Evolutionary conservation across 2,113 vertebrate genomes (phyloP).

Genomic region (Sturnus vulgaris): DNA sequence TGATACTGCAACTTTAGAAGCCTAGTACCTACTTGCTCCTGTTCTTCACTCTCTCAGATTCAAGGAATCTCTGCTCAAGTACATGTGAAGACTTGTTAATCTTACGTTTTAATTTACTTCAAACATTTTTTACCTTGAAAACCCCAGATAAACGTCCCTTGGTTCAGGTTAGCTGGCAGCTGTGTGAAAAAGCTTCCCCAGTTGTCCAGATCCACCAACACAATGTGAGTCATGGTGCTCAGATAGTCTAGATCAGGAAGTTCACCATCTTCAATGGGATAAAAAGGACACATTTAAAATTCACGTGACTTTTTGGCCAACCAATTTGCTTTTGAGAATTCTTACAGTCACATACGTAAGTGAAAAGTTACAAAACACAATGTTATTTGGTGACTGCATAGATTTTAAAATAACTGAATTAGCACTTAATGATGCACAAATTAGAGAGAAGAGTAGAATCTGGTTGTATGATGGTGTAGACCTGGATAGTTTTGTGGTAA

Average conservation of each 20-base stretch:
- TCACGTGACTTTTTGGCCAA: not conserved
- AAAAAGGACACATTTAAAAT: slow-evolving; percentile 4
- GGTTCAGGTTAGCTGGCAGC: slow-evolving; percentile 78
- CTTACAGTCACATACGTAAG: not conserved
- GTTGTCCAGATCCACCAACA: slow-evolving; percentile 84
- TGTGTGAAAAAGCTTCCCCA: slow-evolving; percentile 80
- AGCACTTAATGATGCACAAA: not conserved
- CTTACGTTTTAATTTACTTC: not conserved
- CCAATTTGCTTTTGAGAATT: not conserved
- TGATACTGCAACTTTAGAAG: not conserved
- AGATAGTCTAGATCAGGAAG: slow-evolving; percentile 82
- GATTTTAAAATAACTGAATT: not conserved
- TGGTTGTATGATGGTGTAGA: not conserved
- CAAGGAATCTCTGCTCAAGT: not conserved
- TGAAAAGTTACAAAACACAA: not conserved
- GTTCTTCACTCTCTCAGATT: not conserved
- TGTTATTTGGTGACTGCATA: not conserved
- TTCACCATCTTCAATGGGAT: slow-evolving; percentile 59
- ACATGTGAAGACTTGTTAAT: not conserved
- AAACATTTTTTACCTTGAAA: slow-evolving; percentile 76
- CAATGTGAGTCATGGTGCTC: slow-evolving; percentile 82
- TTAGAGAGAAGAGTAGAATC: not conserved
- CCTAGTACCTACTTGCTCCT: not conserved
- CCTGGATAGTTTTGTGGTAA: not conserved
- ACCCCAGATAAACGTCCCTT: slow-evolving; percentile 84